Evolutionary conservation across 2,113 vertebrate species (phyloP), one percentile per base, ranked within the genome.

Genomic region (Steatornis caripensis): DNA sequence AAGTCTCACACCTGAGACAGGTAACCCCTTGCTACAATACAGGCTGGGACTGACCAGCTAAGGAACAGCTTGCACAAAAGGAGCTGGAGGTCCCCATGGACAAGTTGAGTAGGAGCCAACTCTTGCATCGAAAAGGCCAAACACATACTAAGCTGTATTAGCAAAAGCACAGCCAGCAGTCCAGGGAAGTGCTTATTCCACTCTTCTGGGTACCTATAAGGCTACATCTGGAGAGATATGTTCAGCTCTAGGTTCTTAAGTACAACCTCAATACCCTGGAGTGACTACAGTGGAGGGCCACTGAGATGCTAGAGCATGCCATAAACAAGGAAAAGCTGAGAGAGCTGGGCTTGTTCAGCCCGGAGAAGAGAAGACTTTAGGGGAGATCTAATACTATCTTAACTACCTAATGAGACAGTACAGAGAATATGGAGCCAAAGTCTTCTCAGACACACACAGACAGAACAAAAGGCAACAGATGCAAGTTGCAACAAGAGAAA

Each of bases 301-400:
- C 17, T 8, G 20, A 62, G 37, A 34, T 13, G 15, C 27, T 83
- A 57, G 14, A 62, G 12, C 8, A 27, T 0, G 2, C 0, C 8
- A 48, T 16, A 4, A 2, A 45, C 1, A 2, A 37, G 19, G 16
- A 83, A 71, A 83, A 71, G 66, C 19, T 93, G 34, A 82, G 26
- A 55, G 22, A 46, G n/a, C 18, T 60, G 29, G 29, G 27, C 45
- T 65, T 82, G n/a, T 32, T 62, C 60, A 81, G 17, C 39, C 48
- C 9, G 1, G 29, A 68, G 36, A 71, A 81, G 8, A 29, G 29
- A 61, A 36, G 6, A 26, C 20, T 86, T 93, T 27, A 71, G 24
- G 17, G 29, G 32, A 90, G 19, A 80, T 23, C 39, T 64, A 71
- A 80, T 11, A 29, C n/a, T 48, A 15, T 27, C 58, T 24, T 57